Conservation (phyloP, 2,113 vertebrate genomes). For the Delphinapterus leucas region DNA sequence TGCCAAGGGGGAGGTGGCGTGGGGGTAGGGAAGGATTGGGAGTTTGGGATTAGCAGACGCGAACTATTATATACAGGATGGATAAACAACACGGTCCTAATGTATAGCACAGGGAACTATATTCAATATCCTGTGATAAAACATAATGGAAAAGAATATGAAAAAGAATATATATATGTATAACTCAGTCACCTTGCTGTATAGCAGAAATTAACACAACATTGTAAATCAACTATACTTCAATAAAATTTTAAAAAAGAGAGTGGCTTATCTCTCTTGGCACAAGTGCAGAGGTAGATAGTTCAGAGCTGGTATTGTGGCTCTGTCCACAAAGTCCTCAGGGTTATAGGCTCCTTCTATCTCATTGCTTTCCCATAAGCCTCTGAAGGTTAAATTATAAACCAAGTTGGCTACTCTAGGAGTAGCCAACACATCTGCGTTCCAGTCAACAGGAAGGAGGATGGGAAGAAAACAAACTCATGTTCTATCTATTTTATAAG, state of each 20-base stretch:
- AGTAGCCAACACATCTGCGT: not conserved
- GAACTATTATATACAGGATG: no score
- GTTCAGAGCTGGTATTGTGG: not conserved
- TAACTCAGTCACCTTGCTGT: no score
- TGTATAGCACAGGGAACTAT: no score
- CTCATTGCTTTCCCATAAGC: not conserved
- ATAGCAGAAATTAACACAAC: no score
- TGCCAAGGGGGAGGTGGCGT: no score
- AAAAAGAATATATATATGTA: no score
- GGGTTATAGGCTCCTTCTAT: not conserved
- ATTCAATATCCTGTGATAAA: no score
- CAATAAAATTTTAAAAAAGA: not conserved
- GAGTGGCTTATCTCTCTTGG: not conserved
- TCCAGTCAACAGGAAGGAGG: not conserved
- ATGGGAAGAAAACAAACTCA: not conserved
- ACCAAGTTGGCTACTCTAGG: not conserved
- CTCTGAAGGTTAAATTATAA: not conserved
- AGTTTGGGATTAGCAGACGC: no score
- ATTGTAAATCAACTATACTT: not conserved
- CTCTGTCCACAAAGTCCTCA: not conserved
- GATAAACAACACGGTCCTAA: no score
- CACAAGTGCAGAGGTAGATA: not conserved
- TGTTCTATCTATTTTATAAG: not conserved
- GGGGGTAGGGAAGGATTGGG: no score
- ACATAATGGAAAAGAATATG: no score